Conservation (phyloP, 1,140 invertebrate genomes). For the Calliopsis andreniformis region DNA sequence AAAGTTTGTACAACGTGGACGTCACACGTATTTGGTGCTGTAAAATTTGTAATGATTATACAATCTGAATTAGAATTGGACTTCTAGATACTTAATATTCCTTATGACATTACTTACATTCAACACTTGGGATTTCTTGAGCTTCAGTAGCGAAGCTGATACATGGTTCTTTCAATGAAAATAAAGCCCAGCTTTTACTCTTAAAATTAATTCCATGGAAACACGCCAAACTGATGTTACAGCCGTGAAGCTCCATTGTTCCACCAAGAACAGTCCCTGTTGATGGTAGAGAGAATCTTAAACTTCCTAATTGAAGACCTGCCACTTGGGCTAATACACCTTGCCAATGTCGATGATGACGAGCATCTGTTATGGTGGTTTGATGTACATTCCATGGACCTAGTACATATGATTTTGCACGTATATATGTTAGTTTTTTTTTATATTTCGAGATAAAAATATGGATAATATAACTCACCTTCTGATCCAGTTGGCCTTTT, state of each 20-base stretch:
- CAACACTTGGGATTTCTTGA: slow-evolving; percentile 88
- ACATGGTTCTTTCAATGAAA: slow-evolving; percentile 95
- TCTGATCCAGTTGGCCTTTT: slow-evolving; percentile 74
- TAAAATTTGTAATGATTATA: slow-evolving; percentile 15
- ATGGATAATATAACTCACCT: slow-evolving; percentile 58
- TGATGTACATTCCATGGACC: slow-evolving; percentile 76
- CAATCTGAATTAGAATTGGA: neutral
- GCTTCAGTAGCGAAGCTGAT: slow-evolving; percentile 98
- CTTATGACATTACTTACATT: slow-evolving; percentile 80
- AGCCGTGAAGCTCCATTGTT: slow-evolving; percentile 94
- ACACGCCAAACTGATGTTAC: slow-evolving; percentile 96
- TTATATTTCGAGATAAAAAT: neutral
- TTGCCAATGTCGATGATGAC: slow-evolving; percentile 97
- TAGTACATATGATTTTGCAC: slow-evolving; percentile 36
- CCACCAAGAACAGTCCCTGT: slow-evolving; percentile 94
- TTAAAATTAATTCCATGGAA: slow-evolving; percentile 99
- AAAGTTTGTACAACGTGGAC: slow-evolving; percentile 92
- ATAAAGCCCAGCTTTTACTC: slow-evolving; percentile 97
- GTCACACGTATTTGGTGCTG: slow-evolving; percentile 79
- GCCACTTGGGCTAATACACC: slow-evolving; percentile 88
- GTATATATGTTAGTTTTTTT: slow-evolving; percentile 24
- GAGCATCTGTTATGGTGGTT: slow-evolving; percentile 83
- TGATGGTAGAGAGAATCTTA: slow-evolving; percentile 80
- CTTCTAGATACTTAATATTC: neutral
- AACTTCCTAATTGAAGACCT: slow-evolving; percentile 88